A percentile compares a stretch with the other conserved stretches of the same genome.
Conservation (phyloP, 2,888 invertebrate genomes). For the Xanthia icteritia region DNA sequence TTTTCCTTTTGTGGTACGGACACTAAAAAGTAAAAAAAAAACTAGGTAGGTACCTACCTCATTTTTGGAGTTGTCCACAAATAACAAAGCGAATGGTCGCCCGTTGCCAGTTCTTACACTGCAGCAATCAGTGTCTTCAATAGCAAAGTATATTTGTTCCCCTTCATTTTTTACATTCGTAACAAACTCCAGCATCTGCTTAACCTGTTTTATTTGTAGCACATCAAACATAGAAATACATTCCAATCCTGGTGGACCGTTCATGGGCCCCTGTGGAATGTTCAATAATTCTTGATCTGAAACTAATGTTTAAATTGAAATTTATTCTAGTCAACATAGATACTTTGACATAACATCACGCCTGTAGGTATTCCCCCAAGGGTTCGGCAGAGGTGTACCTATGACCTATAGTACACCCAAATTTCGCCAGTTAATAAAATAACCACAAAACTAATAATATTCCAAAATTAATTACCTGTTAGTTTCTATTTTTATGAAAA, state of each 20-base stretch:
- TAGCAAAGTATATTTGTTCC: not conserved
- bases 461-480: conserved; percentile 38
- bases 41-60: not conserved
- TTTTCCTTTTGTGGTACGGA: too few relatives aligned
- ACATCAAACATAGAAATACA: conserved; percentile 13
- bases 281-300: conserved; percentile 6
- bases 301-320: conserved; percentile 3
- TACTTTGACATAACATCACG: not conserved
- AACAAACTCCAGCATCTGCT: not conserved
- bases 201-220: not conserved
- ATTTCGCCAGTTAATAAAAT: not conserved
- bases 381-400: not conserved
- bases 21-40: not conserved
- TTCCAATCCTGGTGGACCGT: conserved; percentile 15
- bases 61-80: not conserved
- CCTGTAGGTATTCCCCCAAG: not conserved
- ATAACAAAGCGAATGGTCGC: not conserved
- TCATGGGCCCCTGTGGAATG: conserved; percentile 1
- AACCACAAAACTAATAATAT: not conserved
- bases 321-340: not conserved
- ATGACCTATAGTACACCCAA: not conserved
- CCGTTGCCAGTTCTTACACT: not conserved
- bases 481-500: not conserved
- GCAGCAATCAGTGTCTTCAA: conserved; percentile 5
- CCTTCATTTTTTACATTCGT: not conserved